A percentile compares a stretch with the other conserved stretches of the same genome.
phyloP scores from a whole-genome alignment of 1,140 invertebrate species.

The Trypoxylus dichotomus region DNA sequence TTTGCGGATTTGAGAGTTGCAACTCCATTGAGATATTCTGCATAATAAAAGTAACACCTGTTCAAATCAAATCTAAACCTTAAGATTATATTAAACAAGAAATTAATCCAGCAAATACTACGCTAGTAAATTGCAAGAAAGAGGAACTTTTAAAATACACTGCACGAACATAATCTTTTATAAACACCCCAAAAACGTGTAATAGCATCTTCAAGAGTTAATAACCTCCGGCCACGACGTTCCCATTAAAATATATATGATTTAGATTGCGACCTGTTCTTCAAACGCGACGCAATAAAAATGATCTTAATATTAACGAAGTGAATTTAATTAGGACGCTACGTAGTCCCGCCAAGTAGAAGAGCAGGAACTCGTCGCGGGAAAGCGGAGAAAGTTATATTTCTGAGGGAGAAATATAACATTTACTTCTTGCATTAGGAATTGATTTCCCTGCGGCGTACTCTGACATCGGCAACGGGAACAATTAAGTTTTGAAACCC shows the following conservation, averaged over 20 bases:
- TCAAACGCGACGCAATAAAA: conserved; percentile 9
- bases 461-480: conserved; percentile 11
- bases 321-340: conserved; percentile 5
- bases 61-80: no score
- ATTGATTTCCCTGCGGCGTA: conserved; percentile 18
- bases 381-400: not conserved
- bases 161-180: no score
- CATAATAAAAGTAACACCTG: no score
- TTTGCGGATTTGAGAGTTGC: no score
- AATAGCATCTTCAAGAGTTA: no score
- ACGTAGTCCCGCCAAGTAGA: not conserved
- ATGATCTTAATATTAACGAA: conserved; percentile 19
- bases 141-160: no score
- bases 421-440: not conserved
- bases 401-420: not conserved
- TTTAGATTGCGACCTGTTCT: not conserved
- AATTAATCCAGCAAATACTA: no score
- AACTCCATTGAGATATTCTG: no score
- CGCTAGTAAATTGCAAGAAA: no score
- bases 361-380: not conserved
- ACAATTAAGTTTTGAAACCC: conserved; percentile 12
- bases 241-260: not conserved
- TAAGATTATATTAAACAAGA: no score
- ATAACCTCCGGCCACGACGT: no score
- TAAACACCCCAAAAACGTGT: no score